Evolutionary conservation across 2,113 vertebrate genomes (phyloP).

Genomic region (Scopus umbretta): DNA sequence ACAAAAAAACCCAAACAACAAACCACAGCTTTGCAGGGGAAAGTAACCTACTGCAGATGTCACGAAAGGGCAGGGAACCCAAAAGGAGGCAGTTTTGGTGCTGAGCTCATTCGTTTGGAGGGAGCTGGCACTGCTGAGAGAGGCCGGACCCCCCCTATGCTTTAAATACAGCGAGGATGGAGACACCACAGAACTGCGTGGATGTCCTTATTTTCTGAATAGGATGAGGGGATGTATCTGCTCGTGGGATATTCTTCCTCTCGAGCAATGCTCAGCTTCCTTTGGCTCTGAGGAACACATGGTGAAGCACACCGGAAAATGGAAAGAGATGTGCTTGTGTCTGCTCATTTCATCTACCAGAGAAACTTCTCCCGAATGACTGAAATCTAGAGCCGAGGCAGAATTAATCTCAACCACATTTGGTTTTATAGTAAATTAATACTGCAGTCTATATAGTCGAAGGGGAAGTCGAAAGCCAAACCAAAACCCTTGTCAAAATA

Average conservation of each 20-base stretch:
- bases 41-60: background rate
- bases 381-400: slow-evolving; percentile 16
- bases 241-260: background rate
- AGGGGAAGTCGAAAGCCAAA: slow-evolving; percentile 66
- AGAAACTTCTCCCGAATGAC: slow-evolving; percentile 33
- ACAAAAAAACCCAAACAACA: too few relatives aligned
- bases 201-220: background rate
- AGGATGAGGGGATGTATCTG: accelerated
- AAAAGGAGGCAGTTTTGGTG: background rate
- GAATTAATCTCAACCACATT: slow-evolving; percentile 60
- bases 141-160: background rate
- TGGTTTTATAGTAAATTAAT: slow-evolving; percentile 57
- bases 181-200: accelerated
- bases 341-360: slow-evolving; percentile 5
- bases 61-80: background rate
- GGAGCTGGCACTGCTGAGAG: accelerated
- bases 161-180: background rate
- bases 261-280: background rate
- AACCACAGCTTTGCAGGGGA: background rate
- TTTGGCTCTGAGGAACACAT: background rate
- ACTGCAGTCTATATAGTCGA: slow-evolving; percentile 49
- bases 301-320: background rate
- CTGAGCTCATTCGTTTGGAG: accelerated
- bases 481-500: slow-evolving; percentile 75
- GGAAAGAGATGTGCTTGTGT: slow-evolving; percentile 11